These are phyloP conservation scores for Oscheius sp. DNA, from an alignment of 1,140 invertebrate species.

Conservation along the genomic window DNA sequence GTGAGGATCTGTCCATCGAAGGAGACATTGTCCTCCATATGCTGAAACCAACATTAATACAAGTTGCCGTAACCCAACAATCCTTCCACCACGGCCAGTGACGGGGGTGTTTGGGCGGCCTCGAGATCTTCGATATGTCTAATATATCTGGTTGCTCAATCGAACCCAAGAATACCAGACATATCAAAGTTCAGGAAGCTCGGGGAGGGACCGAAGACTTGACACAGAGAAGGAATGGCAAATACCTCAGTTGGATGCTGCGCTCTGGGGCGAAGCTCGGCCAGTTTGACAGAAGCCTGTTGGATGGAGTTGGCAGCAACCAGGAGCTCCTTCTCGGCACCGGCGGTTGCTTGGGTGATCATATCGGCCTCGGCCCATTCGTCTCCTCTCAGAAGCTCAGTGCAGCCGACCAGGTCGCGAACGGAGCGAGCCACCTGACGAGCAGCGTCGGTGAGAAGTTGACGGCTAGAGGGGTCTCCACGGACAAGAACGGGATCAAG, in stretches of 20 bases:
- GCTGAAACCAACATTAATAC: constrained; percentile 66
- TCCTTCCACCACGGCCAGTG: not conserved
- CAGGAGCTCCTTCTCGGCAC: constrained; percentile 95
- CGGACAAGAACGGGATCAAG: constrained; percentile 71
- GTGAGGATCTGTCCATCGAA: constrained; percentile 97
- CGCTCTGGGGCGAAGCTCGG: constrained; percentile 77
- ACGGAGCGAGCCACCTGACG: constrained; percentile 40
- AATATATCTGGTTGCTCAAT: constrained; percentile 47
- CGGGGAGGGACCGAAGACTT: not conserved
- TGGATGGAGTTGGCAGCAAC: constrained; percentile 96
- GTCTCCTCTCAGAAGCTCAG: constrained; percentile 64
- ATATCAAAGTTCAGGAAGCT: constrained; percentile 52
- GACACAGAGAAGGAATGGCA: not conserved
- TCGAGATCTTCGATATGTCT: constrained; percentile 55
- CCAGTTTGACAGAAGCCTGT: constrained; percentile 91
- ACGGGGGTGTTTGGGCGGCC: not conserved
- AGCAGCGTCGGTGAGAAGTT: not conserved
- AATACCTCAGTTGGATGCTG: constrained; percentile 16
- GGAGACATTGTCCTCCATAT: constrained; percentile 79
- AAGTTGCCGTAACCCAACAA: not conserved
- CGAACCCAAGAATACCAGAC: constrained; percentile 62
- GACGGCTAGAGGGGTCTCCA: constrained; percentile 18
- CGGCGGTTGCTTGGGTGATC: constrained; percentile 80
- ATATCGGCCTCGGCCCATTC: constrained; percentile 85
- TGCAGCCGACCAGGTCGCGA: constrained; percentile 34